Evolutionary conservation across 2,888 invertebrate species (phyloP).

Genomic region (Acanthoscelides obtectus): DNA sequence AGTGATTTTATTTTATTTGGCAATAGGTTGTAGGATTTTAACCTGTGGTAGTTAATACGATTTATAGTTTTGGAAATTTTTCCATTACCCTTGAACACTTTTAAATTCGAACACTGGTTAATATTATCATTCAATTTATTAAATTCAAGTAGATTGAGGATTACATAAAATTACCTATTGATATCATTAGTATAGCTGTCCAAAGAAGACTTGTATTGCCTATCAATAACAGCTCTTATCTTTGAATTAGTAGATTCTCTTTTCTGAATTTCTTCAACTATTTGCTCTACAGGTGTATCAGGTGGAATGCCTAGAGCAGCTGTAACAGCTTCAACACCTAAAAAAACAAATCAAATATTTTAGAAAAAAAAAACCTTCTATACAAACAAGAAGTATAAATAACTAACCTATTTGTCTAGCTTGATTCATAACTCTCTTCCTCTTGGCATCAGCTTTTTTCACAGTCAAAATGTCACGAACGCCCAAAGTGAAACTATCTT

Average conservation of each 20-base stretch:
- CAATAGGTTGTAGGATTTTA: too few relatives aligned
- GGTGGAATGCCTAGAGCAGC: conserved; percentile 66
- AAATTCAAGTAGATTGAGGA: too few relatives aligned
- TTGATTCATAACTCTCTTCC: conserved; percentile 63
- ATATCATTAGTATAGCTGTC: conserved; percentile 87
- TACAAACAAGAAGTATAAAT: conserved; percentile 13
- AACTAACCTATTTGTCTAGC: conserved; percentile 50
- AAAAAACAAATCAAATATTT: neutral
- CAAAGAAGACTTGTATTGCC: conserved; percentile 75
- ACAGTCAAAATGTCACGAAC: conserved; percentile 90
- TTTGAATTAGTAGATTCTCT: conserved; percentile 67
- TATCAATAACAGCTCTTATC: conserved; percentile 74
- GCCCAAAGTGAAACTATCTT: conserved; percentile 90
- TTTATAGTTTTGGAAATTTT: too few relatives aligned
- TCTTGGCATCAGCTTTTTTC: conserved; percentile 64
- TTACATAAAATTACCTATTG: conserved; percentile 58
- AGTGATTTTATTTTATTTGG: too few relatives aligned
- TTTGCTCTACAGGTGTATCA: conserved; percentile 52
- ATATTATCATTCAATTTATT: too few relatives aligned
- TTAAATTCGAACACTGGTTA: too few relatives aligned
- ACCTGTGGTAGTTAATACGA: too few relatives aligned
- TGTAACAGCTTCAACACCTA: conserved; percentile 36
- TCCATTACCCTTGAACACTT: too few relatives aligned
- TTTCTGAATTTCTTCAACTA: conserved; percentile 66
- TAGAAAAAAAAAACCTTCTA: neutral